Conservation (phyloP, 2,113 vertebrate species). For the Paradisaea rubra region DNA sequence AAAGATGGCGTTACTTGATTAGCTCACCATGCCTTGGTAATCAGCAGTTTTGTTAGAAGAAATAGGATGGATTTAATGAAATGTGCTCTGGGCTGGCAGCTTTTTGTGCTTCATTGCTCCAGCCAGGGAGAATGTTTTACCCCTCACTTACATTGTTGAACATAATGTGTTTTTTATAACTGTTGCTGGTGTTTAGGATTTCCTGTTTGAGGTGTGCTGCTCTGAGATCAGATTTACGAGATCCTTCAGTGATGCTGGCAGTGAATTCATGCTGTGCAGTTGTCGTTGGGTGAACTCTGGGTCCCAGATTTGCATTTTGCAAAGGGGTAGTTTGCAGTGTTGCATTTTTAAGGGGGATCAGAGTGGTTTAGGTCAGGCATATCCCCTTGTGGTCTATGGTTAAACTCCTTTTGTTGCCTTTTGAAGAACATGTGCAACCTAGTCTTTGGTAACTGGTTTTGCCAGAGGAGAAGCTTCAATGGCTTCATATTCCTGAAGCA, state of each 20-base stretch:
- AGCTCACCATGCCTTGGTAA: not conserved
- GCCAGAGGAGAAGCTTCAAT: not conserved
- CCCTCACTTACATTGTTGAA: not conserved
- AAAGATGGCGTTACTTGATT: slow-evolving; percentile 49
- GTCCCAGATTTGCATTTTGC: not conserved
- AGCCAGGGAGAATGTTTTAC: not conserved
- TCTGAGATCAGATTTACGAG: not conserved
- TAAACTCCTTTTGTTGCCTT: not conserved
- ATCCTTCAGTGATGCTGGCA: not conserved
- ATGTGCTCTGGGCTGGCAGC: not conserved
- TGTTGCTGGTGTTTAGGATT: slow-evolving; percentile 12
- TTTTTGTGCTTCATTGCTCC: not conserved
- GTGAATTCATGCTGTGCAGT: not conserved
- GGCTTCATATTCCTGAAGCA: not conserved
- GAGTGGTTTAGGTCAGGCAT: not conserved
- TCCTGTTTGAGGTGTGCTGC: slow-evolving; percentile 30
- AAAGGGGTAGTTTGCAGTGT: not conserved
- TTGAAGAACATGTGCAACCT: not conserved
- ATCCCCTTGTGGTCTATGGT: not conserved
- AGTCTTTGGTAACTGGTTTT: not conserved
- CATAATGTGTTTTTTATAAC: not conserved
- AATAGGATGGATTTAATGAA: not conserved
- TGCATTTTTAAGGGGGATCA: not conserved
- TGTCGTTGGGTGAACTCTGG: not conserved
- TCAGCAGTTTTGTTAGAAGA: not conserved